Base-by-base conservation (phyloP, 2,888 invertebrate genomes). In the Drosophila neonasuta region DNA sequence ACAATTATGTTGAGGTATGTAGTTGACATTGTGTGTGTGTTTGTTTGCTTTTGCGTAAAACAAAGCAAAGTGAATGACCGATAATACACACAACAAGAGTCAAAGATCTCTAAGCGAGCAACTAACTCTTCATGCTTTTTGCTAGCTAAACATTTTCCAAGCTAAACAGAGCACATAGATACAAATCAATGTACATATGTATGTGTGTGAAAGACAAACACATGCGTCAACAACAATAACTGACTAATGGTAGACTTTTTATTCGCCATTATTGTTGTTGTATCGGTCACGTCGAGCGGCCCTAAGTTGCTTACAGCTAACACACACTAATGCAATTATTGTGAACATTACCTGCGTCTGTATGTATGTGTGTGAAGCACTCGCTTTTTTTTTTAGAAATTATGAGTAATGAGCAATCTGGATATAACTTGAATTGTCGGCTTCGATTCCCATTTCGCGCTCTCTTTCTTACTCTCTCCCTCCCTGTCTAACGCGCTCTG, bases 61-160 rank as follows among this genome's bases (percentile, higher is more conserved):
- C 78, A 80, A 83, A 75, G 81, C 66, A 51, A 79, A 51, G 84
- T 69, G 80, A 86, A 83, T 80, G 86, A 83, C 86, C 86, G 70
- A 67, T 41, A 63, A 64, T 52, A 44, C 20, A 64, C 49, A 44
- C 20, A 55, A 34, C 34, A 11, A 42, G 64, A 70, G 80, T 69
- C 65, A 75, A 71, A 83, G 80, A 71, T 80, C 69, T 74, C 36
- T 58, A 52, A 52, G 68, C 74, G 48, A 48, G 52, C 54, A 41
- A 49, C 30, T 39, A 39, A 15, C 13, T 51, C 39, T 45, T 36
- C 11, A 13, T 13, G 32, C 24, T 17, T 63, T 48, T 48, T 59
- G 48, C 42, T 56, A 36, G 41, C 42, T 58, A 54, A 13, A 59
- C 39, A 63, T 48, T 64, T 48, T 39, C 61, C 7, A 45, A 46